A percentile compares a stretch with the other conserved stretches of the same genome.
phyloP scores from a whole-genome alignment of 30 jellyfish, hydroid and myxozoan species.

The Aurelia sp. region DNA sequence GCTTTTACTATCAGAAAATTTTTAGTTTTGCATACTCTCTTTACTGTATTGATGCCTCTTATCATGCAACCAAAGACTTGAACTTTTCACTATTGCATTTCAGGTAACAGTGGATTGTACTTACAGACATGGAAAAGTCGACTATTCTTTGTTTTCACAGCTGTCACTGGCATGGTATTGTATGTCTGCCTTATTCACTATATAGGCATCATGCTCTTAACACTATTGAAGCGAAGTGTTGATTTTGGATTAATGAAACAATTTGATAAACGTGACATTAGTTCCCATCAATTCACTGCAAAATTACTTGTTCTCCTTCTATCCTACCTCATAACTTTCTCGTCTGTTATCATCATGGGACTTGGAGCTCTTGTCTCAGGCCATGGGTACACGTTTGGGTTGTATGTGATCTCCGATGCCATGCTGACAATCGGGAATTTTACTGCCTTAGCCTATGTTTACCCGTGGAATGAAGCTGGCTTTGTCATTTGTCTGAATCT shows the following conservation, averaged over 20 bases:
- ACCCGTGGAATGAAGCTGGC: slow-evolving; percentile 66
- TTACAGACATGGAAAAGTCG: slow-evolving; percentile 42
- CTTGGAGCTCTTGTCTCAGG: slow-evolving; percentile 63
- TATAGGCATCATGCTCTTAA: slow-evolving; percentile 11
- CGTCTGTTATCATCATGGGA: slow-evolving; percentile 30
- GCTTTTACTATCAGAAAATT: too few relatives aligned
- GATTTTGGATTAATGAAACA: slow-evolving; percentile 18
- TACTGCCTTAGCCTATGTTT: slow-evolving; percentile 29
- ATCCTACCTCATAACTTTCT: slow-evolving; percentile 1
- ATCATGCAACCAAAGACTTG: too few relatives aligned
- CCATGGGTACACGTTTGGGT: slow-evolving; percentile 63
- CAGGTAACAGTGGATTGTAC: slow-evolving; percentile 73
- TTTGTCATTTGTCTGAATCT: slow-evolving; percentile 48
- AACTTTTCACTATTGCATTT: too few relatives aligned
- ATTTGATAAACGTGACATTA: not conserved
- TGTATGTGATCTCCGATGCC: slow-evolving; percentile 49
- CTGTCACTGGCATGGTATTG: slow-evolving; percentile 42
- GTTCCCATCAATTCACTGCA: slow-evolving; percentile 5
- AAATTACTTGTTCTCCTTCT: slow-evolving; percentile 26
- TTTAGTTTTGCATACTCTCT: too few relatives aligned
- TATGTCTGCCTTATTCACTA: slow-evolving; percentile 54
- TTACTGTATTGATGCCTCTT: too few relatives aligned
- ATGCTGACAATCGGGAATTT: slow-evolving; percentile 53
- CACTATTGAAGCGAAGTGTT: slow-evolving; percentile 24
- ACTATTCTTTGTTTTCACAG: slow-evolving; percentile 44